A percentile compares a stretch with the other conserved stretches of the same genome.
Conservation (phyloP, 2,113 vertebrate genomes). For the Sclerurus mexicanus region DNA sequence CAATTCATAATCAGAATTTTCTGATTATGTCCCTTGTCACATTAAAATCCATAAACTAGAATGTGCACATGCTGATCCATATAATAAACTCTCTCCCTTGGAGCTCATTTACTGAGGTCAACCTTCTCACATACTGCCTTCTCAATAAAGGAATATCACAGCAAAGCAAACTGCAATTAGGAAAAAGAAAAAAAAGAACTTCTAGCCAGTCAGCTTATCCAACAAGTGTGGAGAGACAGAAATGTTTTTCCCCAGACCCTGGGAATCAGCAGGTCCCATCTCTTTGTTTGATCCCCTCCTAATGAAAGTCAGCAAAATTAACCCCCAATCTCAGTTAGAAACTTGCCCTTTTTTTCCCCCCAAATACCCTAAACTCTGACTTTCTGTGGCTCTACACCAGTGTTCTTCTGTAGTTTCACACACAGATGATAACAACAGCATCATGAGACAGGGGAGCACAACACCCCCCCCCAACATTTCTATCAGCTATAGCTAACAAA, state of each 20-base stretch:
- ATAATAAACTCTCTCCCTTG: conserved; percentile 48
- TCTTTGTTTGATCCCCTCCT: background rate
- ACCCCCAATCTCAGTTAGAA: background rate
- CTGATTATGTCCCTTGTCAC: conserved; percentile 37
- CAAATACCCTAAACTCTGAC: background rate
- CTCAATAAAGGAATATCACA: background rate
- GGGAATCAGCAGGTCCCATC: background rate
- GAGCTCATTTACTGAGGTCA: conserved; percentile 57
- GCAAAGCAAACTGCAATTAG: conserved; percentile 24
- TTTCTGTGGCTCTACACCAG: background rate
- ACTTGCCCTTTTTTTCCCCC: background rate
- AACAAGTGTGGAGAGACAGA: background rate
- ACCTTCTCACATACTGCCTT: conserved; percentile 4
- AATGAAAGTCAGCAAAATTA: background rate
- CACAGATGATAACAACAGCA: background rate
- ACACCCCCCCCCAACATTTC: background rate
- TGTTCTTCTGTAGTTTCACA: background rate
- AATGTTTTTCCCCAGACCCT: background rate
- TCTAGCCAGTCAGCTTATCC: background rate
- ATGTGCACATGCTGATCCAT: conserved; percentile 43
- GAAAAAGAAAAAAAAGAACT: rapidly evolving
- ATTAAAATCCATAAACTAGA: conserved; percentile 50
- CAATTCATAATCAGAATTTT: conserved; percentile 51
- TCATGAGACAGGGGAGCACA: background rate
- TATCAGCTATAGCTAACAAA: background rate